Percentiles rank a stretch among this genome's conserved stretches.
phyloP scores from a whole-genome alignment of 2,888 invertebrate genomes.

The Habrosyne pyritoides region DNA sequence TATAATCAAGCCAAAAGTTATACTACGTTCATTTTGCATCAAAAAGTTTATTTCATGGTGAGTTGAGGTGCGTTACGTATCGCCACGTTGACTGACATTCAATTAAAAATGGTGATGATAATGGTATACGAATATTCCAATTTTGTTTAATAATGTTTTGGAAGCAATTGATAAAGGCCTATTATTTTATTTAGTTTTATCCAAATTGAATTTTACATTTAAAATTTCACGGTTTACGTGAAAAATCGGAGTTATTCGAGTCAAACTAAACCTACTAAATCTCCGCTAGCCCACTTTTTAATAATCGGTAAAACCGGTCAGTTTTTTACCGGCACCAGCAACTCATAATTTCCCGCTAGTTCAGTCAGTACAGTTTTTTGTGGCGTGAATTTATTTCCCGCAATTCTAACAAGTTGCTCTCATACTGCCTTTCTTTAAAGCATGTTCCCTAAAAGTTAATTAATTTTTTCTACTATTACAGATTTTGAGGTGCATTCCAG shows the following conservation, averaged over 20 bases:
- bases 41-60: too few relatives aligned
- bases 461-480: neutral
- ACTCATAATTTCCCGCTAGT: slow-evolving; percentile 22
- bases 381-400: slow-evolving; percentile 29
- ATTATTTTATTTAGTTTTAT: too few relatives aligned
- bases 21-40: too few relatives aligned
- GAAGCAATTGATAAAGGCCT: too few relatives aligned
- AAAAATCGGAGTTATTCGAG: too few relatives aligned
- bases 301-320: slow-evolving; percentile 15
- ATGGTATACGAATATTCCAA: neutral
- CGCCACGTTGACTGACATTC: neutral
- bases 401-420: slow-evolving; percentile 18
- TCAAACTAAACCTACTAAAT: neutral
- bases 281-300: neutral
- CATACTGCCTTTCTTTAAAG: slow-evolving; percentile 9
- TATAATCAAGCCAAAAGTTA: too few relatives aligned
- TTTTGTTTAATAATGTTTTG: too few relatives aligned
- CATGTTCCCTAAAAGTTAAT: neutral
- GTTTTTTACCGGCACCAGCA: slow-evolving; percentile 23
- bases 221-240: too few relatives aligned
- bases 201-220: too few relatives aligned
- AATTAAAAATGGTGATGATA: neutral
- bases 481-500: too few relatives aligned
- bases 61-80: neutral
- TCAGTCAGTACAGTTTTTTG: slow-evolving; percentile 20